Base-by-base conservation (phyloP, 2,113 vertebrate species). In the Glaucidium brasilianum region DNA sequence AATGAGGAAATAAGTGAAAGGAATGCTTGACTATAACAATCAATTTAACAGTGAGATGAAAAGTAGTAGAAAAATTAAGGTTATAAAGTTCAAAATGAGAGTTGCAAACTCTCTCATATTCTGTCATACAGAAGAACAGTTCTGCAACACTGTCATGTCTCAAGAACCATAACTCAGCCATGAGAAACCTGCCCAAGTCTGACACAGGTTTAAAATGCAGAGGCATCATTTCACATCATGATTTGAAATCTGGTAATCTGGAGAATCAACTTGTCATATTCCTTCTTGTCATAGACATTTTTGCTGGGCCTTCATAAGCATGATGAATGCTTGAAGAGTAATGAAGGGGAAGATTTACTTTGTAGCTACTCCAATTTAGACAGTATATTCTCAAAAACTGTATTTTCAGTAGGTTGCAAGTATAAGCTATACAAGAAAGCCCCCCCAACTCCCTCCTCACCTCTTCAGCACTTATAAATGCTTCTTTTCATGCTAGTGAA, bases 221-320 rank as follows among this genome's bases (percentile, higher is more conserved):
- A 77, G 4, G 26, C 80, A 85, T 69, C 1, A 2, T 76, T 96
- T 94, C 53, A 79, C 34, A 64, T 34, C 25, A 29, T 52, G 58
- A 39, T 45, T 68, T 41, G 37, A 76, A 79, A 85, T 66, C 64
- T 69, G 34, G 84, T 88, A 49, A 94, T 81, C 35, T 72, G 18
- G 73, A 76, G 53, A 84, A 95, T 39, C 27, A 92, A 88, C 82
- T 64, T 90, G 84, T 93, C 73, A 78, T 59, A 43, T 56, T 85
- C n/a, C 21, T 80, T 80, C 73, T 71, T 82, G 52, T 94, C 49
- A 58, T 3, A 67, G 75, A 49, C 2, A 0, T 67, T 91, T 95
- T 69, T 91, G 47, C 60, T 89, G 69, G 53, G n/a, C 72, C 39
- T 58, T 82, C 22, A 27, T 64, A 82, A 75, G 11, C 11, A 16